Percentiles rank a stretch among this genome's conserved stretches.
phyloP scores from a whole-genome alignment of 1,140 invertebrate species.

The Dendroctonus valens region DNA sequence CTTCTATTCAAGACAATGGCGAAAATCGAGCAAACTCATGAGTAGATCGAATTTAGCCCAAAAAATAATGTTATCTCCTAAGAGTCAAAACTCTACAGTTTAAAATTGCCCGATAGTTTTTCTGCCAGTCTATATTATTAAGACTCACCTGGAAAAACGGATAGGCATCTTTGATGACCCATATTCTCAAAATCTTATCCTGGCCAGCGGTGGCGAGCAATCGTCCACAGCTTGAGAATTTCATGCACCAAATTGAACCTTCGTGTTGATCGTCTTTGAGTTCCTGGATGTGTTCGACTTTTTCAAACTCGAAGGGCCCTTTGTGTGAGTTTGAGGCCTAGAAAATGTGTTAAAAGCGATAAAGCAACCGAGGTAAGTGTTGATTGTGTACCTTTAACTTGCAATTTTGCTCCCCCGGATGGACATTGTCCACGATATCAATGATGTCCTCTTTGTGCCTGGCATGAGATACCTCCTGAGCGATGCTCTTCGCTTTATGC shows the following conservation, averaged over 20 bases:
- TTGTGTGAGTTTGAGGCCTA: conserved; percentile 88
- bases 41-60: too few species aligned
- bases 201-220: conserved; percentile 94
- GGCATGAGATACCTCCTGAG: conserved; percentile 81
- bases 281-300: conserved; percentile 62
- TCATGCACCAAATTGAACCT: conserved; percentile 98
- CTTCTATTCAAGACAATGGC: too few species aligned
- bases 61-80: neutral
- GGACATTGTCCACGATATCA: conserved; percentile 81
- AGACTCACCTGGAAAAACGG: conserved; percentile 74
- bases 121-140: neutral
- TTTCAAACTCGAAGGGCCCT: conserved; percentile 93
- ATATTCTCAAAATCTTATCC: conserved; percentile 89
- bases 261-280: conserved; percentile 65
- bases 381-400: conserved; percentile 69
- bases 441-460: conserved; percentile 82
- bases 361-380: neutral
- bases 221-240: conserved; percentile 93
- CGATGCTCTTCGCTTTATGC: conserved; percentile 85
- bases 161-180: conserved; percentile 87
- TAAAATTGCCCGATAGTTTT: neutral
- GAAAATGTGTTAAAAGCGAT: conserved; percentile 9
- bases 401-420: conserved; percentile 77
- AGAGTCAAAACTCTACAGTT: too few species aligned
- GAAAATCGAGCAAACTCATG: too few species aligned